Base-by-base conservation (phyloP, 2,113 vertebrate species). In the Mionectes macconnelli region DNA sequence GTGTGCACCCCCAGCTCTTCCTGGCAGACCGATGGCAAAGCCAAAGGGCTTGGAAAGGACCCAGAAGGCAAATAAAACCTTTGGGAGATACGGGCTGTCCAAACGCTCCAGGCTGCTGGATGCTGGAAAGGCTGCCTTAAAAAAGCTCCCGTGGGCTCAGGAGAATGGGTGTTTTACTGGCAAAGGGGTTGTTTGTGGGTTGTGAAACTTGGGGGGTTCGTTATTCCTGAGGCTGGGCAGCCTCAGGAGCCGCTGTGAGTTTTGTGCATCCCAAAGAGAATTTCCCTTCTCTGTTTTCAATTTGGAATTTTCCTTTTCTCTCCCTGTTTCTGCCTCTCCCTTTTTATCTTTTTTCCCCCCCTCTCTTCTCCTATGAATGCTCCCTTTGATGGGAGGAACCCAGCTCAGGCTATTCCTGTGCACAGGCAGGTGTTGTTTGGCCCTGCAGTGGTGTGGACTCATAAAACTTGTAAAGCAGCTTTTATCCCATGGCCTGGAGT, bases 71-170 rank as follows among this genome's bases (percentile, higher is more conserved):
- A 69, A 87, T 19, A 21, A 68, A 44, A 64, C 20, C 39, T 31
- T 13, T 39, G 49, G 1, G 8, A 49, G 19, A 6, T 6, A 3
- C 0, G 2, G 31, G 44, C 44, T 63, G 33, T 7, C 11, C 52
- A 5, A 27, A 40, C 47, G 22, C 31, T 7, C 19, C 0, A 0
- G 27, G 31, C 28, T 55, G 3, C 39, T 24, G 33, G 39, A 2
- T 45, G 62, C 14, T 9, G 30, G 33, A 28, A 44, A 56, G 14
- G 10, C 16, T 12, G 33, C n/a, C 52, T 35, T 8, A 4, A 44
- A 47, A 39, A 1, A 49, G 3, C 5, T 2, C 39, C 5, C 0
- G 0, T 4, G 16, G 24, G 94, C 42, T 53, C 52, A 2, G 70
- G 24, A 24, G 11, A 7, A 4, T 0, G 39, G 8, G 3, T 0